Evolutionary conservation across 2,113 vertebrate species (phyloP).

Genomic region (Podiceps cristatus): DNA sequence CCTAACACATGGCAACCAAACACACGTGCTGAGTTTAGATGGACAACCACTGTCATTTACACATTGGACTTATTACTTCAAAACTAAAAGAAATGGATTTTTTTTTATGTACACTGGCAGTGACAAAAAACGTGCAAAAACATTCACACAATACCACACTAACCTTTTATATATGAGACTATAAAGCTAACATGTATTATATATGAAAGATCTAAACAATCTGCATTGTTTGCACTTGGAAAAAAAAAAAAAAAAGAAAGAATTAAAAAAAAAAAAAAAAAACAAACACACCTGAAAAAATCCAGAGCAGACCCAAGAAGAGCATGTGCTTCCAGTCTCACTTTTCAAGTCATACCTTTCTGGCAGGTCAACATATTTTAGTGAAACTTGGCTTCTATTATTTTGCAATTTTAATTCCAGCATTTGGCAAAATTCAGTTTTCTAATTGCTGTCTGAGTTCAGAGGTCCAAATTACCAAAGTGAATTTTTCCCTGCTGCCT

Average conservation of each 20-base stretch:
- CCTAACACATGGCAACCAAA: not conserved
- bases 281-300: not conserved
- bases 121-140: not conserved
- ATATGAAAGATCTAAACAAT: not conserved
- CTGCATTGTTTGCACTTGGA: not conserved
- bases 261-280: not conserved
- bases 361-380: not conserved
- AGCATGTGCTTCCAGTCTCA: not conserved
- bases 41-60: not conserved
- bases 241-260: not conserved
- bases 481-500: not conserved
- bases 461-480: not conserved
- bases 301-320: not conserved
- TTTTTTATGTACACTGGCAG: not conserved
- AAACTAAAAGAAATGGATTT: not conserved
- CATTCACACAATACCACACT: not conserved
- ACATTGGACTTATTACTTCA: not conserved
- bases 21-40: not conserved
- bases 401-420: constrained; percentile 22
- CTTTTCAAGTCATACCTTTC: constrained; percentile 5
- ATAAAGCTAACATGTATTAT: not conserved
- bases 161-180: not conserved
- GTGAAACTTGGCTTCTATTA: not conserved
- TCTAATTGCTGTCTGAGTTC: not conserved
- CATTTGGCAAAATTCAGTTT: constrained; percentile 7